Evolutionary conservation across 2,113 vertebrate species (phyloP).

Genomic region (Myanophis thanlyinensis): DNA sequence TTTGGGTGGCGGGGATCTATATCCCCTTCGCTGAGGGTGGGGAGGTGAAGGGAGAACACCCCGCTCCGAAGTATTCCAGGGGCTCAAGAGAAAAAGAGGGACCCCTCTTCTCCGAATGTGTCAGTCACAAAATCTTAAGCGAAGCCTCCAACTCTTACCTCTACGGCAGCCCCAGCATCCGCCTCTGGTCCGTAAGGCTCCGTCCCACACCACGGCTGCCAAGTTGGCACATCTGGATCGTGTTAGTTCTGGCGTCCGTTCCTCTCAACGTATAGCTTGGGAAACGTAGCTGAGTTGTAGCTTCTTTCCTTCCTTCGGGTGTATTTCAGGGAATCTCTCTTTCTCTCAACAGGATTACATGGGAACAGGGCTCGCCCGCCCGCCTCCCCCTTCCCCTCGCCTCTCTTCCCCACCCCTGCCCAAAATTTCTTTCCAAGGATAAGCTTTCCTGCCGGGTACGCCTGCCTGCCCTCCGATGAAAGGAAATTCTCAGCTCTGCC

Average conservation of each 20-base stretch:
- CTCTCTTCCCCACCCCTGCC: rapidly evolving
- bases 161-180: background rate
- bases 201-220: slow-evolving; percentile 35
- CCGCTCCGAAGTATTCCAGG: background rate
- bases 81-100: background rate
- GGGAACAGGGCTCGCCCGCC: background rate
- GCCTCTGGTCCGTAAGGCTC: slow-evolving; percentile 15
- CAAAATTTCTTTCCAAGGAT: background rate
- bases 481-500: rapidly evolving
- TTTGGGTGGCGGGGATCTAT: background rate
- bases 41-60: background rate
- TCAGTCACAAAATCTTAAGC: rapidly evolving
- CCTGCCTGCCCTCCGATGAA: no score
- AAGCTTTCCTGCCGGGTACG: rapidly evolving
- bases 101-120: background rate
- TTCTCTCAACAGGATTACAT: no score
- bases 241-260: slow-evolving; percentile 55
- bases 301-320: rapidly evolving
- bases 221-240: slow-evolving; percentile 61
- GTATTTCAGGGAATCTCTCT: rapidly evolving
- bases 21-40: background rate
- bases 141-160: slow-evolving; percentile 46
- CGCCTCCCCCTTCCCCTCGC: rapidly evolving
- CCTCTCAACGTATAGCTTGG: slow-evolving; percentile 11
- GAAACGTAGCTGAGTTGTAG: background rate